Evolutionary conservation across 2,888 invertebrate genomes (phyloP).

Genomic region (Timandra comae): DNA sequence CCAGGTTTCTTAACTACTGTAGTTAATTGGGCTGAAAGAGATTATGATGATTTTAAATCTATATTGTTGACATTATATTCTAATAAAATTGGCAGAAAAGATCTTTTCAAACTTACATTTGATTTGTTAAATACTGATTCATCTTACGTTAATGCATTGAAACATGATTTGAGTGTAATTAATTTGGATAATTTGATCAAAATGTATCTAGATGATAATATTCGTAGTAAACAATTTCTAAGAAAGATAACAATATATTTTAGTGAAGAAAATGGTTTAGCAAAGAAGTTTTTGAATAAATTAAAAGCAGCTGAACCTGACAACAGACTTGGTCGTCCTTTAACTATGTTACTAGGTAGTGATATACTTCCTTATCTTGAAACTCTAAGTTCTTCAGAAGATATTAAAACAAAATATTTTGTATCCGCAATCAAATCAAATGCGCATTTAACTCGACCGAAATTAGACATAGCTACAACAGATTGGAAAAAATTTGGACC

Average conservation of each 20-base stretch:
- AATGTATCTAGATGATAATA: not conserved
- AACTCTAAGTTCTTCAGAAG: slow-evolving; percentile 11
- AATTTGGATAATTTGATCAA: not conserved
- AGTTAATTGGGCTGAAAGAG: not conserved
- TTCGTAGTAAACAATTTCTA: slow-evolving; percentile 23
- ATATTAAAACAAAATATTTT: slow-evolving; percentile 18
- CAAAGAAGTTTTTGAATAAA: slow-evolving; percentile 22
- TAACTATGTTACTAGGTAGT: slow-evolving; percentile 16
- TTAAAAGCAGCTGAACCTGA: slow-evolving; percentile 1
- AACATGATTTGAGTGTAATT: not conserved
- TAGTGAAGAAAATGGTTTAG: slow-evolving; percentile 36
- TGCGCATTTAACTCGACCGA: slow-evolving; percentile 31
- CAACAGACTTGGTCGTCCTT: slow-evolving; percentile 3
- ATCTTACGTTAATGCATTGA: not conserved
- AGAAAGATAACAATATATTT: slow-evolving; percentile 41
- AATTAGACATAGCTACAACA: slow-evolving; percentile 25
- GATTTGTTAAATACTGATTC: not conserved
- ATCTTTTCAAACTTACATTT: not conserved
- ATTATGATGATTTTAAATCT: not conserved
- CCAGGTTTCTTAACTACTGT: not conserved
- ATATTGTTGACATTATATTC: not conserved
- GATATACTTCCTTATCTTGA: slow-evolving; percentile 5
- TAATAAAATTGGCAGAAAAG: not conserved
- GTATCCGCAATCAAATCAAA: slow-evolving; percentile 33
- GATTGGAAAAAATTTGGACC: slow-evolving; percentile 37